Percentiles rank a stretch among this genome's conserved stretches.
Evolutionary conservation across 2,797 vertebrate genomes (phyloP).

Genomic region (Hapalemur alaotrensis): DNA sequence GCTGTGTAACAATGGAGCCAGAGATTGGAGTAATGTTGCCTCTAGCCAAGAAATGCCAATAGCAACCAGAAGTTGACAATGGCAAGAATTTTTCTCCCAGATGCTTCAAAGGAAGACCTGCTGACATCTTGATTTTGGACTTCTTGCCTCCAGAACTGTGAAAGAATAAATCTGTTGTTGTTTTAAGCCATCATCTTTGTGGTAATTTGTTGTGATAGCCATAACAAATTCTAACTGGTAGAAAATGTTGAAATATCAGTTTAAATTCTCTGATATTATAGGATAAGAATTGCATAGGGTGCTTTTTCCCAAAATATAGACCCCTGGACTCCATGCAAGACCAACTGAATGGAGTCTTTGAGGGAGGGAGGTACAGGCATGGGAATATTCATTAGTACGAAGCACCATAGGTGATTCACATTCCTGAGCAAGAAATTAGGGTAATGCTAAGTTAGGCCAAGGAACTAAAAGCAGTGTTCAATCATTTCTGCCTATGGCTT

Average conservation of each 20-base stretch:
- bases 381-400: background rate
- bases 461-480: background rate
- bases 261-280: background rate
- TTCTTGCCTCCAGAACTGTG: background rate
- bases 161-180: background rate
- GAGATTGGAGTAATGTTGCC: background rate
- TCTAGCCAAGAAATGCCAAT: background rate
- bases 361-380: background rate
- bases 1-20: background rate
- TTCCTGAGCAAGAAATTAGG: background rate
- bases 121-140: background rate
- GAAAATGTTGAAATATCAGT: background rate
- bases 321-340: background rate
- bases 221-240: background rate
- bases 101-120: background rate
- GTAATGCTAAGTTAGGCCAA: background rate
- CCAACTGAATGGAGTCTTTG: background rate
- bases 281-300: background rate
- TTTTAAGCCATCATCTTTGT: background rate
- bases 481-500: background rate
- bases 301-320: background rate
- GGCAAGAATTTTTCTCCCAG: background rate
- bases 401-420: background rate
- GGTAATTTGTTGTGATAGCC: background rate
- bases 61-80: background rate